Base-by-base conservation (phyloP, 1,140 invertebrate species). In the Lanistes nyassanus region DNA sequence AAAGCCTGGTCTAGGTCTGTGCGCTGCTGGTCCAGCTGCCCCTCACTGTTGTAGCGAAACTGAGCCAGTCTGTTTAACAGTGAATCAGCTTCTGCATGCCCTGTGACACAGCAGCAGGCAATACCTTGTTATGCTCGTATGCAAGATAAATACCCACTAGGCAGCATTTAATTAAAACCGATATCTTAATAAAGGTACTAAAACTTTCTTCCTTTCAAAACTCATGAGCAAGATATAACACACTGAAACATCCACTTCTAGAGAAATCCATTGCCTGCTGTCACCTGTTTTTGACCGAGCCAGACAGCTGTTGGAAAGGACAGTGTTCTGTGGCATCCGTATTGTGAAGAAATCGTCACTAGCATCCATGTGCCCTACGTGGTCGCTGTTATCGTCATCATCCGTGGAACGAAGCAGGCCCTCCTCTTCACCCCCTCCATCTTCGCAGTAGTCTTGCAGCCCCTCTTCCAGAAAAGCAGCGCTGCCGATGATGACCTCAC, bases 401-500 rank as follows among this genome's bases (percentile, higher is more conserved):
- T 73, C 71, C 55, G n/a, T 36, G 37, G 42, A 39, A 31, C 19
- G 26, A 21, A 70, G 56, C n/a, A 70, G 21, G 51, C 68, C 62
- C 7, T 62, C 47, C 31, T 55, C 56, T 47, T 74, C 64, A 23
- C 60, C 73, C 11, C n/a, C 68, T 37, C 42, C 62, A 39, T 79
- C 80, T 6, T 81, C 81, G 53, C 64, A 64, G 56, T 80, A 83
- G 11, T 82, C 79, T 62, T 85, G 81, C 11, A 84, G 79, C 76
- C 80, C 83, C 64, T 85, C 82, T n/a, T 81, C 81, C 16, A 82
- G 82, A 62, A 83, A 80, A 34, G 82, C 80, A 26, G 79, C 80
- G 56, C 74, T 78, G 23, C 84, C 84, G 51, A 85, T 81, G 55
- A 85, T 83, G 6, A 85, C 77, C 74, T 84, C 83, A 31, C 84